Evolutionary conservation across 1,140 invertebrate species (phyloP), one percentile per base, ranked within the genome.

Genomic region (Drosophila sucinea): DNA sequence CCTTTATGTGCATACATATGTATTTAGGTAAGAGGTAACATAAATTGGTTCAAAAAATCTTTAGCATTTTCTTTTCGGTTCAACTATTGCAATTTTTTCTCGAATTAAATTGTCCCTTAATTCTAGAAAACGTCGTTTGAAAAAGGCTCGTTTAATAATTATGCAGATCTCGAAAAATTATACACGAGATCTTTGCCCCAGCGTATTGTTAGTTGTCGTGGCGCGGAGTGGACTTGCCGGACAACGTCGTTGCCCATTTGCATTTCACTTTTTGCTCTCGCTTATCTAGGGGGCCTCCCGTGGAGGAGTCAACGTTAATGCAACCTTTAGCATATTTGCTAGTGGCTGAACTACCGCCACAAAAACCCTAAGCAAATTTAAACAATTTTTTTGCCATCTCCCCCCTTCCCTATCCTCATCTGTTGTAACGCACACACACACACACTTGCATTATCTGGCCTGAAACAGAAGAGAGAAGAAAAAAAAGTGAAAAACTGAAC

Each of bases 311-410:
- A 41, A 64, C 61, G 54, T 70, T 74, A 77, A 68, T 76, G 51
- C 69, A 66, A 67, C 69, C 70, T 60, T 79, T 76, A 61, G 77
- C 79, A 79, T 79, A 79, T 81, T 75, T 75, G 72, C 67, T 60
- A 35, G 61, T 62, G 60, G 60, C 44, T 61, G 51, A 41, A 56
- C 47, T 47, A 58, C 62, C 62, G 70, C 76, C 73, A 69, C 70
- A 79, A 69, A 79, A 72, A 68, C 51, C 61, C 44, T n/a, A 57
- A 73, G 70, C 66, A 77, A 77, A 79, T 77, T 79, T 77, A 78
- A 83, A 68, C 71, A 82, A 77, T 32, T 70, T 73, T 77, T 61
- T 41, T 23, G n/a, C 4, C 4, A 1, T n/a, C 29, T 2, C 3
- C 32, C 17, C 47, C 7, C 17, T 35, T 23, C 44, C 58, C 32